These are phyloP conservation scores for Micromussa lordhowensis DNA, from an alignment of 92 coral and sea anemone species.

Conservation along the genomic window DNA sequence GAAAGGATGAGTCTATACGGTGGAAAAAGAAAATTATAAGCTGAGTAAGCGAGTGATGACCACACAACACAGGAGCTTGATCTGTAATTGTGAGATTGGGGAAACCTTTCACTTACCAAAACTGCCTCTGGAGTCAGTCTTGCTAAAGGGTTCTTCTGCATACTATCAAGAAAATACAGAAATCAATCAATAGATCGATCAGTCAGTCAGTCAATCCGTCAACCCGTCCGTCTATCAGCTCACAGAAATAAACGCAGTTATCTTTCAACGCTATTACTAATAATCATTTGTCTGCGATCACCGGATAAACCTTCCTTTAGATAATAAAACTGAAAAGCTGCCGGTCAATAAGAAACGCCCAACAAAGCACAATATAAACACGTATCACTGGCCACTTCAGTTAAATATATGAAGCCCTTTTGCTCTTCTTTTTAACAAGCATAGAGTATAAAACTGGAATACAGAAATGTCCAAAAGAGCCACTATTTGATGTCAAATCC, in stretches of 20 bases:
- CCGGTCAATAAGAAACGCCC: neutral
- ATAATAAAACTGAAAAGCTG: neutral
- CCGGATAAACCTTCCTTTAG: neutral
- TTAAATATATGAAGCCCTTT: too few species aligned
- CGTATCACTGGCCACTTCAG: neutral
- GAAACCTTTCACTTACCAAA: slow-evolving; percentile 70
- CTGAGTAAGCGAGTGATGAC: neutral
- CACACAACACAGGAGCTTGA: neutral
- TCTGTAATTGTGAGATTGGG: neutral
- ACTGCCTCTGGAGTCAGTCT: slow-evolving; percentile 89
- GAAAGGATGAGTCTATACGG: slow-evolving; percentile 82
- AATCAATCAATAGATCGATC: too few species aligned
- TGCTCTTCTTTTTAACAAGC: too few species aligned
- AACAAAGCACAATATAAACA: neutral
- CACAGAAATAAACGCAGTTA: neutral
- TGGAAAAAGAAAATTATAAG: neutral
- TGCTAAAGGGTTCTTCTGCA: slow-evolving; percentile 90
- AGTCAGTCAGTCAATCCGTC: neutral
- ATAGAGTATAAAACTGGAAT: too few species aligned
- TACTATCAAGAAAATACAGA: slow-evolving; percentile 50
- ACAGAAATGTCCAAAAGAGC: neutral
- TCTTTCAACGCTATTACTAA: too few species aligned
- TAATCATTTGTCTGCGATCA: neutral
- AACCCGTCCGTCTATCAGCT: neutral
- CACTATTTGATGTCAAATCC: neutral